Conservation (phyloP, 2,113 vertebrate species). For the Corythornis madagascariensis region DNA sequence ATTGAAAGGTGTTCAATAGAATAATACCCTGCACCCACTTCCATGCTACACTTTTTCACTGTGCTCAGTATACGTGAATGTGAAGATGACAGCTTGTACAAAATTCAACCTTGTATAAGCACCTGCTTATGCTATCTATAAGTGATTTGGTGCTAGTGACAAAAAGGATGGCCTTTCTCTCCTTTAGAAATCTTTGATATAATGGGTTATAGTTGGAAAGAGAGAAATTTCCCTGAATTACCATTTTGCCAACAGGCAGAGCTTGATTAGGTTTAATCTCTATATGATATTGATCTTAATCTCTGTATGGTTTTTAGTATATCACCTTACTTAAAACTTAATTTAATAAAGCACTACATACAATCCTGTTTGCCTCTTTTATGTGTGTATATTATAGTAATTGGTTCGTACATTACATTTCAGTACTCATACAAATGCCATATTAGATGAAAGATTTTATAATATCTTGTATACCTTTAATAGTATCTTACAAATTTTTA, state of each 20-base stretch:
- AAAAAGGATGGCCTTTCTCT: neutral
- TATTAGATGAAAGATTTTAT: neutral
- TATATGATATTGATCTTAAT: neutral
- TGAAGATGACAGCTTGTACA: neutral
- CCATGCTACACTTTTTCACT: neutral
- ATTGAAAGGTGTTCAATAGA: neutral
- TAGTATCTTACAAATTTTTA: conserved; percentile 36
- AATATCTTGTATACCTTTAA: conserved; percentile 13
- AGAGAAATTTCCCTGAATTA: neutral
- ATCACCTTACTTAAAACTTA: neutral
- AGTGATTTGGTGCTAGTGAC: neutral
- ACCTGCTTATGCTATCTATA: neutral
- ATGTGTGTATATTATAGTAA: neutral
- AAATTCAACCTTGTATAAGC: neutral
- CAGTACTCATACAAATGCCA: neutral
- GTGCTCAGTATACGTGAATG: neutral
- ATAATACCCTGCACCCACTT: neutral
- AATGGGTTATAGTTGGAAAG: neutral
- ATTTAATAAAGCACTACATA: neutral
- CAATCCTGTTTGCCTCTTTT: neutral
- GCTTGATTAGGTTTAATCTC: neutral
- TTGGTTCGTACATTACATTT: neutral
- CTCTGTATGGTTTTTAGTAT: neutral
- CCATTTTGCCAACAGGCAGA: neutral
- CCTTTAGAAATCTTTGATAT: neutral